Evolutionary conservation across 2,113 vertebrate species (phyloP).

Genomic region (Heterocephalus glaber): DNA sequence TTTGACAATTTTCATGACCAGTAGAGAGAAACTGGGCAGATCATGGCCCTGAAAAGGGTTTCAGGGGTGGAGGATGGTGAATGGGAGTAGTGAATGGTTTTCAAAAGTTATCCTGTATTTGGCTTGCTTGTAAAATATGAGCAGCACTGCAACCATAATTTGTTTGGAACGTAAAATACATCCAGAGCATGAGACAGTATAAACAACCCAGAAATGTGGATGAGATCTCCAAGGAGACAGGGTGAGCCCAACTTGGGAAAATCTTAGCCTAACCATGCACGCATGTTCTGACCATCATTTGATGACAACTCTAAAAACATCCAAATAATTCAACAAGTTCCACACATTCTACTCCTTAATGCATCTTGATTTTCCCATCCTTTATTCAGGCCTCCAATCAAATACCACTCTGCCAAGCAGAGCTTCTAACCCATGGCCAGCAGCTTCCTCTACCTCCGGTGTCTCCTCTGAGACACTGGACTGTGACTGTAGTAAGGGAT

Average conservation of each 20-base stretch:
- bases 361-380: not conserved
- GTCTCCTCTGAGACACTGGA: not conserved
- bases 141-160: not conserved
- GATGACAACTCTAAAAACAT: not conserved
- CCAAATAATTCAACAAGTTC: not conserved
- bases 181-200: not conserved
- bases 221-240: not conserved
- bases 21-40: not conserved
- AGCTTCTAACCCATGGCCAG: not conserved
- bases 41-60: not conserved
- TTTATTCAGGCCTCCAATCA: not conserved
- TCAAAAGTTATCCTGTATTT: not conserved
- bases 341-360: not conserved
- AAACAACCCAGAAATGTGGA: not conserved
- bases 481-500: not conserved
- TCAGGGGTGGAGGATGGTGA: too few species aligned
- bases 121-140: not conserved
- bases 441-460: not conserved
- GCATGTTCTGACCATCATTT: not conserved
- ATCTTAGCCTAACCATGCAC: not conserved
- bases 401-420: not conserved
- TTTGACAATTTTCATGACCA: not conserved
- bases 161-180: not conserved
- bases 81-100: not conserved
- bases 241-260: not conserved